These are phyloP conservation scores for Neotoma lepida DNA, from an alignment of 2,113 vertebrate genomes.

Conservation along the genomic window DNA sequence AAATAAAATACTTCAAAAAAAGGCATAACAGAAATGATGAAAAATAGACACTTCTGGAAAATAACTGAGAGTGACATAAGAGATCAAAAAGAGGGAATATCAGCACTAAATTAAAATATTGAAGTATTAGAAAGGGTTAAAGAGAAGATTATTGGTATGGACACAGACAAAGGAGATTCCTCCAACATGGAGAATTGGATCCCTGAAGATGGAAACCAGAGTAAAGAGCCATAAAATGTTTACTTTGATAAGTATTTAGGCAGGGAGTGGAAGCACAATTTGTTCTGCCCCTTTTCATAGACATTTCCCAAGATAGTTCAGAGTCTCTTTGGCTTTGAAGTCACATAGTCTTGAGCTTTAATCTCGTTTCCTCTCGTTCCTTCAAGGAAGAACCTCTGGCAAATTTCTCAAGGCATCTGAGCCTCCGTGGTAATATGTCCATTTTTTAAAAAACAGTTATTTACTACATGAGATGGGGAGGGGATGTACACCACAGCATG, in stretches of 20 bases:
- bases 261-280: neutral
- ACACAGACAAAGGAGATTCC: neutral
- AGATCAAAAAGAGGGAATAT: neutral
- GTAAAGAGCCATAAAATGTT: neutral
- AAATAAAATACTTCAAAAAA: neutral
- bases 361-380: neutral
- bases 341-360: neutral
- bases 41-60: neutral
- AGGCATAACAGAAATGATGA: neutral
- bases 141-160: neutral
- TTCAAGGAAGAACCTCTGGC: neutral
- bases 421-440: neutral
- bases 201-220: neutral
- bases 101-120: neutral
- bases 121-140: neutral
- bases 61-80: neutral
- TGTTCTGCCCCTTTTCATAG: neutral
- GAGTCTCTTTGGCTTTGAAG: neutral
- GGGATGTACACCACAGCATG: too few relatives aligned
- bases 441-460: neutral
- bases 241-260: neutral
- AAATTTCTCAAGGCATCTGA: neutral
- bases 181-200: neutral
- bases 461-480: neutral
- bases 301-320: neutral